Evolutionary conservation across 2,797 vertebrate species (phyloP), one percentile per base, ranked within the genome.

Genomic region (Tinamus major): DNA sequence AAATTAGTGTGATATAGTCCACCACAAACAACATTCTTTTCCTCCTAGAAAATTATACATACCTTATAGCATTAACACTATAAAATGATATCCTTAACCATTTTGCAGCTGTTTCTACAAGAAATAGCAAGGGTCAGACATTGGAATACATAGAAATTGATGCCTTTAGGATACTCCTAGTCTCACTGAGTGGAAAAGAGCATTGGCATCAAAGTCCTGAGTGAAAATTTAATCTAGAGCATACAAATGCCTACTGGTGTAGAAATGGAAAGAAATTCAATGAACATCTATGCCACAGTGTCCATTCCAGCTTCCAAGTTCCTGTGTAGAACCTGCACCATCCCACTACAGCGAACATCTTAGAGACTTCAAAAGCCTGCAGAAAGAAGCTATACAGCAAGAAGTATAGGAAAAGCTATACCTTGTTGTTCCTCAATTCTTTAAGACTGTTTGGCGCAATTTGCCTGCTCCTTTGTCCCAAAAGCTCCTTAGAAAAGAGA

Each of bases 401-500:
- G 48, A 49, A 49, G 48, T 24, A 49, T 49, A 49, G 48, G 48
- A 49, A 23, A 24, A 49, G 48, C 48, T 49, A 24, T 49, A 49
- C 21, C 68, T 33, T 53, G 13, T 49, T 5, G 0, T 53, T 84
- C 33, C 35, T 91, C 6, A 37, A 33, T 74, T 31, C 9, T 35
- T 58, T 15, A 64, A 79, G 68, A 67, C 24, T n/a, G 62, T 53
- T 55, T 67, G 77, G 49, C 81, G 49, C 77, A 29, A 8, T 92
- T 85, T 85, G 39, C 29, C 42, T 75, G n/a, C 62, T 92, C n/a
- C 44, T 65, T 87, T 87, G 10, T 80, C 93, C 79, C 78, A 75
- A 78, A 85, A 69, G 76, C 62, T 58, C 12, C 13, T 58, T 74
- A 77, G 61, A 89, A 39, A 70, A 82, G 62, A 87, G 62, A 58